Conservation (phyloP, 2,888 invertebrate species). For the Bellardia bayeri region DNA sequence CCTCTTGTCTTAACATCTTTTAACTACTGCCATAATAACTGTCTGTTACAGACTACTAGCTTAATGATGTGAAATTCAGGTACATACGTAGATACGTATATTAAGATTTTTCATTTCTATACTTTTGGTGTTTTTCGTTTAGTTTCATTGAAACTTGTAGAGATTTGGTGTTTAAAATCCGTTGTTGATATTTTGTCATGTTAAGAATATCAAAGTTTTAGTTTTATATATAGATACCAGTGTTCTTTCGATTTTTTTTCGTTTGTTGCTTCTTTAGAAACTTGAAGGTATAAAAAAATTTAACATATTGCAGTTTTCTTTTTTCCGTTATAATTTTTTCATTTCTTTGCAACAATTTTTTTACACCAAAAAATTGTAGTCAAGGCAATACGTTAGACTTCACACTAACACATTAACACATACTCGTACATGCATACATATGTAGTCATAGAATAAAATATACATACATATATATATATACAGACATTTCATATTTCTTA, state of each 20-base stretch:
- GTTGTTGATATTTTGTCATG: conserved; percentile 13
- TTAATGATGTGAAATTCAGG: conserved; percentile 42
- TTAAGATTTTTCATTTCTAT: conserved; percentile 13
- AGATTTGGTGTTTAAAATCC: conserved; percentile 9
- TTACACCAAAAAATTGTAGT: conserved; percentile 33
- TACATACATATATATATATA: not conserved
- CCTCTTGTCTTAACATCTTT: conserved; percentile 17
- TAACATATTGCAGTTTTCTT: conserved; percentile 43
- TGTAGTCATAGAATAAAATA: not conserved
- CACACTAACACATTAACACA: not conserved
- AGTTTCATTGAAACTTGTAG: conserved; percentile 4
- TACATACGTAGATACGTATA: not conserved
- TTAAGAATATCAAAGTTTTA: conserved; percentile 24
- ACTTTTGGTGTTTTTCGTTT: not conserved
- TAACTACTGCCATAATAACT: conserved; percentile 43
- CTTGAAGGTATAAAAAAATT: conserved; percentile 26
- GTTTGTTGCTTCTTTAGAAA: not conserved
- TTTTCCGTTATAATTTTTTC: conserved; percentile 14
- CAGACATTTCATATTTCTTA: conserved; percentile 32
- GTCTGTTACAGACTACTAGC: conserved; percentile 28
- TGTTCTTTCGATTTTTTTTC: not conserved
- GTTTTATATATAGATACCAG: conserved; percentile 22
- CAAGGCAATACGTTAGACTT: conserved; percentile 58
- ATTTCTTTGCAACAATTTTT: conserved; percentile 19
- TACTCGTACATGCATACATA: not conserved